Percentiles rank a stretch among this genome's conserved stretches.
phyloP scores from a whole-genome alignment of 2,888 invertebrate species.

The Scaptomyza polygonia region DNA sequence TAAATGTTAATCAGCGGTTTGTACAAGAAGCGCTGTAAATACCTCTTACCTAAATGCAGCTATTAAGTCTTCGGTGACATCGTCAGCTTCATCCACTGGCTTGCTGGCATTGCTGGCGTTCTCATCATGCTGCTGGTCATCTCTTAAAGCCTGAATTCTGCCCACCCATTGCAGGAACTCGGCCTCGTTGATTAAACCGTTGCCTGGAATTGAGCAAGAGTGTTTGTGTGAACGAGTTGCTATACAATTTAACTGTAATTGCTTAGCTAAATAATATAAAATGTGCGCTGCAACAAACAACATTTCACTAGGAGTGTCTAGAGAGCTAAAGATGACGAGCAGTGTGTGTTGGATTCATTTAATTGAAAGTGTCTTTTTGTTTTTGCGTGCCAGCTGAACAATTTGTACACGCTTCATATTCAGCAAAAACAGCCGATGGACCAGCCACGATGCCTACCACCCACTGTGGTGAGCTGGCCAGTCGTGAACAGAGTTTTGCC shows the following conservation, averaged over 20 bases:
- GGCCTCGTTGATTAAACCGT: conserved; percentile 90
- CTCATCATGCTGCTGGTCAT: conserved; percentile 84
- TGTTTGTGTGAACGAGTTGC: too few relatives aligned
- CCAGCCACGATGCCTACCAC: neutral
- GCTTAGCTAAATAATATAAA: conserved; percentile 27
- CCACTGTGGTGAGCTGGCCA: neutral
- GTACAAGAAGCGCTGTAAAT: too few relatives aligned
- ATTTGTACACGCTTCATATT: conserved; percentile 57
- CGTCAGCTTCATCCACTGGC: conserved; percentile 85
- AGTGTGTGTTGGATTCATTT: conserved; percentile 5
- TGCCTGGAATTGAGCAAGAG: too few relatives aligned
- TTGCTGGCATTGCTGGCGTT: conserved; percentile 81
- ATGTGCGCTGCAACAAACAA: neutral
- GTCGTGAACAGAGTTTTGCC: conserved; percentile 34
- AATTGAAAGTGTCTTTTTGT: conserved; percentile 46
- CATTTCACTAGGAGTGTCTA: conserved; percentile 10
- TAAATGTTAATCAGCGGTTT: neutral
- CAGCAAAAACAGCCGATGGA: conserved; percentile 22
- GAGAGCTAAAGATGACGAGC: neutral
- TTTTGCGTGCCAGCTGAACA: conserved; percentile 40
- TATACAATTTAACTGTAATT: conserved; percentile 18
- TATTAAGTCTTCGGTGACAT: conserved; percentile 90
- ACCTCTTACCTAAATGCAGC: conserved; percentile 90
- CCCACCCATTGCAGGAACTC: conserved; percentile 92
- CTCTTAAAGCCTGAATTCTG: conserved; percentile 89